Conservation (phyloP, 2,888 invertebrate genomes). For the Oligia latruncula region DNA sequence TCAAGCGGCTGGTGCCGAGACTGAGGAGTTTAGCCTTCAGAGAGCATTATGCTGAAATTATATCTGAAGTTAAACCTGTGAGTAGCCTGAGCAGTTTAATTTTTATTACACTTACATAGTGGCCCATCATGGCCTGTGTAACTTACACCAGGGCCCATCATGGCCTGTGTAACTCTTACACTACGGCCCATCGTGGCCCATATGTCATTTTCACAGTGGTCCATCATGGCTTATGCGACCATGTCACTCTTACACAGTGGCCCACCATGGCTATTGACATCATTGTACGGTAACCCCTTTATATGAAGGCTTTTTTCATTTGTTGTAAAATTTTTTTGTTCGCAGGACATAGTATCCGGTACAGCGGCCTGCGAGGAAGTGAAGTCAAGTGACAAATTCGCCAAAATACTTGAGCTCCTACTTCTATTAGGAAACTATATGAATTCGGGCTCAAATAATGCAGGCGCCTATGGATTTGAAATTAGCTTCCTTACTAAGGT, state of each 20-base stretch:
- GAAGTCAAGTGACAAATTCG: constrained; percentile 96
- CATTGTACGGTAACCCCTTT: not conserved
- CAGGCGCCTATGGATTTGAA: constrained; percentile 98
- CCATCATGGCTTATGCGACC: not conserved
- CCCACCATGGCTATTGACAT: no score
- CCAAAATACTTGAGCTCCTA: constrained; percentile 96
- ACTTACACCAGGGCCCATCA: not conserved
- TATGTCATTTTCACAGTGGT: no score
- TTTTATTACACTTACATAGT: no score
- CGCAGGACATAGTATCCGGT: constrained; percentile 96
- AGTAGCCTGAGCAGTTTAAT: constrained; percentile 72
- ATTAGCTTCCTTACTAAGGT: constrained; percentile 98
- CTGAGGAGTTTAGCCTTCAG: constrained; percentile 97
- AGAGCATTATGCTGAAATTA: constrained; percentile 95
- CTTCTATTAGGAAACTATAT: constrained; percentile 98
- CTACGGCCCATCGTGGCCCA: not conserved
- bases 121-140: no score
- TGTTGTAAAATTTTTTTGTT: not conserved
- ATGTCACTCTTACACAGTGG: not conserved
- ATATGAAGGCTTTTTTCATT: not conserved
- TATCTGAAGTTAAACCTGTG: constrained; percentile 92
- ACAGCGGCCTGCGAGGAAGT: constrained; percentile 99
- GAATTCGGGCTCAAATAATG: constrained; percentile 98
- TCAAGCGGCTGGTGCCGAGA: constrained; percentile 96
- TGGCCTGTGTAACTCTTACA: no score